Conservation (phyloP, 2,888 invertebrate species). For the Iphiclides podalirius region DNA sequence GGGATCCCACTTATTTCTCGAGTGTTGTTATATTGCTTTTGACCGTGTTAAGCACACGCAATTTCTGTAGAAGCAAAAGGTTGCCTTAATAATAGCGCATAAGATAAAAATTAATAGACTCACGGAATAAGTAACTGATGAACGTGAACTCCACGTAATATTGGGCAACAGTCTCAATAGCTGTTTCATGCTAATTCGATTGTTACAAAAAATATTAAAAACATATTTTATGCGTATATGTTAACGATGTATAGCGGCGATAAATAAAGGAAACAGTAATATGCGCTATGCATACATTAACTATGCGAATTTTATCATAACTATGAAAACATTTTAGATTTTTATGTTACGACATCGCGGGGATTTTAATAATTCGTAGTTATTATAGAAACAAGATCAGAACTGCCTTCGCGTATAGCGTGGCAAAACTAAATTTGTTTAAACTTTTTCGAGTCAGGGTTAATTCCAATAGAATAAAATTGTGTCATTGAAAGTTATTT, state of each 20-base stretch:
- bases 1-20: too few species aligned
- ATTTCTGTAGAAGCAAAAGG: constrained; percentile 13
- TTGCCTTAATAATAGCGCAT: constrained; percentile 12
- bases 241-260: constrained; percentile 17
- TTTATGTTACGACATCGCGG: constrained; percentile 4
- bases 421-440: too few species aligned
- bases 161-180: constrained; percentile 19
- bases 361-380: not conserved
- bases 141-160: constrained; percentile 7
- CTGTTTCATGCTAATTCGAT: constrained; percentile 23
- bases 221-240: constrained; percentile 14
- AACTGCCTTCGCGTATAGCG: too few species aligned
- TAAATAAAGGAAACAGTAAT: constrained; percentile 16
- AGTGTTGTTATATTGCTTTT: too few species aligned
- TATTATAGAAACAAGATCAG: too few species aligned
- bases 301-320: constrained; percentile 7
- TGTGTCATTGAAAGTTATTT: too few species aligned
- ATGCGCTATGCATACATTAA: constrained; percentile 1
- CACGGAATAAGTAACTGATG: constrained; percentile 12
- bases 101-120: constrained; percentile 21
- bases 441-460: too few species aligned
- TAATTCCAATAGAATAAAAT: too few species aligned
- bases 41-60: too few species aligned
- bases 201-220: constrained; percentile 21
- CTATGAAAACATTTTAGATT: constrained; percentile 8